Evolutionary conservation across 2,888 invertebrate species (phyloP), one percentile per base, ranked within the genome.

Genomic region (Pediacus dermestoides): DNA sequence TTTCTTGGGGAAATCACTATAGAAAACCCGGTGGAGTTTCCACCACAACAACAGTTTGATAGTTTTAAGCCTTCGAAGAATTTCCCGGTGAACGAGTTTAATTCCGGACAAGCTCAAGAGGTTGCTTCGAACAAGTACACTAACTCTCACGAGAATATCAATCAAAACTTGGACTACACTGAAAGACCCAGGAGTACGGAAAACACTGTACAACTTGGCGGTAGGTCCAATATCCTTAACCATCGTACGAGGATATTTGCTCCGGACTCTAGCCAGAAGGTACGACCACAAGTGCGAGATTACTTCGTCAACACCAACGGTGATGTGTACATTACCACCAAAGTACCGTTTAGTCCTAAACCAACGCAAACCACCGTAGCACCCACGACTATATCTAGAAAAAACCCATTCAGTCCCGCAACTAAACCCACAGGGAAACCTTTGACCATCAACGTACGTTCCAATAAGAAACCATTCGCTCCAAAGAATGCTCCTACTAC

Each of bases 1-100:
- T 79, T 79, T 61, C 64, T 80, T 39, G 78, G 78, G 4, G 76
- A 80, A 68, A 77, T 78, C 28, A 78, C 78, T 10, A 68, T 79
- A 39, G 76, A 78, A 54, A 78, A 76, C 61, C 77, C 78, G 9
- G 76, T 77, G n/a, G 77, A 64, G n/a, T 39, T 60, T 7, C 64
- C 64, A 9, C 54, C 57, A 3, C n/a, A n/a, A n/a, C n/a, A n/a
- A n/a, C 58, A 52, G 46, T 55, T 57, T 39, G 55, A 49, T 16
- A 47, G 53, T 18, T 48, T 52, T 18, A 44, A 39, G 15, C 44
- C 53, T 1, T 52, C 22, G 15, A 39, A 36, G 15, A 39, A 38
- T 11, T 46, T 52, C 12, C 49, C 53, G 4, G 39, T 44, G 16
- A 46, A 50, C n/a, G n/a, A n/a, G n/a, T n/a, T n/a, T n/a, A n/a